Conservation (phyloP, 2,888 invertebrate species). For the Tipula vernalis region DNA sequence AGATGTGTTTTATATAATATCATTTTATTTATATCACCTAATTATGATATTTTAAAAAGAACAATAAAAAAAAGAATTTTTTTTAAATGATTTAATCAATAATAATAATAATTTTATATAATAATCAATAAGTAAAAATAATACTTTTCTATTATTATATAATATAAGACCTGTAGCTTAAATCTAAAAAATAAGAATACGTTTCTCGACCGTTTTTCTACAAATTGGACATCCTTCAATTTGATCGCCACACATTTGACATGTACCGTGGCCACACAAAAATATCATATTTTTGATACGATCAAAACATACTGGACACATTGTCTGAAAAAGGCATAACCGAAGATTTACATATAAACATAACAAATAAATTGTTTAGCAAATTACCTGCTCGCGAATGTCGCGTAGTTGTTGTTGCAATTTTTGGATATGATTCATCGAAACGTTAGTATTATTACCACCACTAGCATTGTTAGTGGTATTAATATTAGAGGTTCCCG, state of each 20-base stretch:
- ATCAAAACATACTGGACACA: conserved; percentile 97
- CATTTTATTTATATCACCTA: not conserved
- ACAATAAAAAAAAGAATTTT: not conserved
- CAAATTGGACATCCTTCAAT: conserved; percentile 97
- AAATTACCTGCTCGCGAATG: conserved; percentile 83
- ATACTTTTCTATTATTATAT: not conserved
- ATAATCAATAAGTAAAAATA: not conserved
- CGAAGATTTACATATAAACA: not conserved
- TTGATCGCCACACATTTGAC: conserved; percentile 97
- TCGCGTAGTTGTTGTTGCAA: conserved; percentile 91
- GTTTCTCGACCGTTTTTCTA: conserved; percentile 89
- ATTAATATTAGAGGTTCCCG: conserved; percentile 6
- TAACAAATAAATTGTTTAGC: not conserved
- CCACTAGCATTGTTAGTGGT: conserved; percentile 24
- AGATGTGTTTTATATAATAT: not conserved
- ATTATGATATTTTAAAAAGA: not conserved
- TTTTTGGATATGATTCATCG: conserved; percentile 73
- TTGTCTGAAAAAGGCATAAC: conserved; percentile 55
- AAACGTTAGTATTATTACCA: conserved; percentile 45
- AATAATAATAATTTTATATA: not conserved
- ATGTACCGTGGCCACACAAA: conserved; percentile 93
- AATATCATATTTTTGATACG: conserved; percentile 98
- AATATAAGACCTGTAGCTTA: not conserved
- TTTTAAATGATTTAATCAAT: not conserved
- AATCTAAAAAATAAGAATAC: conserved; percentile 74